Evolutionary conservation across 2,797 vertebrate species (phyloP), one percentile per base, ranked within the genome.

Genomic region (Moxostoma hubbsi): DNA sequence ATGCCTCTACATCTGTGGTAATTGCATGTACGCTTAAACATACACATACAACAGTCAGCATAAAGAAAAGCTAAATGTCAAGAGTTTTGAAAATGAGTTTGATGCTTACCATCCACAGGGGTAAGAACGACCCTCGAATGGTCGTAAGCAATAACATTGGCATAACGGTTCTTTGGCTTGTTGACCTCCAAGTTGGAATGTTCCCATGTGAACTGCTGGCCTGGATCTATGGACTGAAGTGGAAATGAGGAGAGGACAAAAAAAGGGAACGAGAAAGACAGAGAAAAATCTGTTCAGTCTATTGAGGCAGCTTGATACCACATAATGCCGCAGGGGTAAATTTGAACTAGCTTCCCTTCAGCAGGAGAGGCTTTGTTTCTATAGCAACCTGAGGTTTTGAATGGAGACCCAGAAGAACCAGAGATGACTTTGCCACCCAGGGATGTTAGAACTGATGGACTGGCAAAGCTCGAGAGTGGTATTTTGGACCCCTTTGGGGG

Each of bases 171-270:
- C 93, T 99, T 99, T 8, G 97, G 96, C 89, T 98, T 99, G 88
- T 98, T 99, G 85, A 98, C 96, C 86, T 99, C 97, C 86, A 98
- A 91, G 92, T 98, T 99, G 75, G 98, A 99, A 83, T 99, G 95
- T 90, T 99, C 97, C 97, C 97, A 99, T 0, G 97, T 98, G 90
- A 98, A 98, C 91, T 98, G 96, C 89, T 98, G 98, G 36, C 96
- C 96, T 0, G 97, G 96, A 88, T 99, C 98, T 77, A 99, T 91
- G 82, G 96, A 97, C 96, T 98, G 87, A 4, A 72, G 78, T 36
- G 65, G 46, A 85, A 66, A 50, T 77, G 47, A 63, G 9, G 57
- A 46, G 54, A 49, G 68, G 51, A 72, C 9, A 62, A 13, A 73
- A 11, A 55, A 16, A 67, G 59, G 47, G 4, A 79, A 7, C 36